These are phyloP conservation scores for Syrphus vitripennis DNA, from an alignment of 2,888 invertebrate genomes.

Conservation along the genomic window DNA sequence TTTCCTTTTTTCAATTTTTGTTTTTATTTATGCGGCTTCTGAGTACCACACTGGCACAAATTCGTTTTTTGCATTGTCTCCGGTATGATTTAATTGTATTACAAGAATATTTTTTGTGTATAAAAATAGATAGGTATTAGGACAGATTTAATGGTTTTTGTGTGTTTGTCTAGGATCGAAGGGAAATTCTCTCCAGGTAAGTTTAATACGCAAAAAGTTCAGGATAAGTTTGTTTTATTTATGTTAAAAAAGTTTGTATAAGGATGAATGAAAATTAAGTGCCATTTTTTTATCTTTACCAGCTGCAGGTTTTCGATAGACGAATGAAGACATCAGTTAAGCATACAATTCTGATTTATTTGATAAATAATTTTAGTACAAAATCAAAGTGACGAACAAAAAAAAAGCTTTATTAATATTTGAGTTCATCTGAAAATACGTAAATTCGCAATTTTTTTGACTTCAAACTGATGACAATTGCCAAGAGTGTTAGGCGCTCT, in stretches of 20 bases:
- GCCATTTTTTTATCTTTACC: background rate
- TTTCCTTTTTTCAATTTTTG: background rate
- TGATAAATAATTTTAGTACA: too few relatives aligned
- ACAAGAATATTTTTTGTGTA: background rate
- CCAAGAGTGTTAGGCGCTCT: too few relatives aligned
- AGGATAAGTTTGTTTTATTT: background rate
- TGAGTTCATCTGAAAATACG: too few relatives aligned
- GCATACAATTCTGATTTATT: background rate
- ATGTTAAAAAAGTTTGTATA: background rate
- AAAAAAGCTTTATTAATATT: too few relatives aligned
- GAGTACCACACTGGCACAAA: background rate
- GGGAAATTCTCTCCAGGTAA: background rate
- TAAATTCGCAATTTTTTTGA: too few relatives aligned
- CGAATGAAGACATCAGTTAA: background rate
- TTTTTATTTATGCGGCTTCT: background rate
- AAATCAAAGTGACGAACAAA: too few relatives aligned
- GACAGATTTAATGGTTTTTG: background rate
- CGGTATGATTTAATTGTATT: background rate
- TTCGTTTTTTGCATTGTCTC: background rate
- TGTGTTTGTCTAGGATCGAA: background rate
- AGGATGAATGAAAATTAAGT: background rate
- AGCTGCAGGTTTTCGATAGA: background rate
- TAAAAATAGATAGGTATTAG: background rate
- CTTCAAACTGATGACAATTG: too few relatives aligned
- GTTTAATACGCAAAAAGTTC: background rate